phyloP scores from a whole-genome alignment of 2,888 invertebrate species.

The Aquatica leii region DNA sequence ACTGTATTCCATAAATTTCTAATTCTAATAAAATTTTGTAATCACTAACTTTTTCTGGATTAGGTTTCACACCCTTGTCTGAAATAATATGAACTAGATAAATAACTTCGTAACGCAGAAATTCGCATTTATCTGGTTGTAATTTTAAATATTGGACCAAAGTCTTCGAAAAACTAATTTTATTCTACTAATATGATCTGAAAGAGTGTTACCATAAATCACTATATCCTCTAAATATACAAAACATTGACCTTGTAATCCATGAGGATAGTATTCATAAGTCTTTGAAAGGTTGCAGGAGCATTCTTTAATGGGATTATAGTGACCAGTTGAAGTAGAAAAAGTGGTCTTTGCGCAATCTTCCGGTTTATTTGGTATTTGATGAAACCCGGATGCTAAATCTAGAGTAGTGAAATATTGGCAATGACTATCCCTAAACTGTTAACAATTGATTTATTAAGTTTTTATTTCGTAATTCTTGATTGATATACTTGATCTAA shows the following conservation, averaged over 20 bases:
- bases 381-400: too few relatives aligned
- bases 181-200: background rate
- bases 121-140: slow-evolving; percentile 9
- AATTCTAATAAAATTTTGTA: slow-evolving; percentile 37
- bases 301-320: background rate
- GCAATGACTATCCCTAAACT: slow-evolving; percentile 44
- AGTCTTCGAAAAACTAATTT: background rate
- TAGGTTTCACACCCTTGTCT: slow-evolving; percentile 45
- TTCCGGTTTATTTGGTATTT: slow-evolving; percentile 35
- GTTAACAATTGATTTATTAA: slow-evolving; percentile 24
- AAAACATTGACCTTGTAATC: slow-evolving; percentile 15
- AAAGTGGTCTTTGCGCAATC: background rate
- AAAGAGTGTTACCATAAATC: background rate
- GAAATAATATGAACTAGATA: too few relatives aligned
- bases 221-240: slow-evolving; percentile 28
- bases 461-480: background rate
- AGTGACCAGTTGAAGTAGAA: slow-evolving; percentile 38
- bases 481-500: background rate
- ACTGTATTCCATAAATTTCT: too few relatives aligned
- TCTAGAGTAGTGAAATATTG: slow-evolving; percentile 30
- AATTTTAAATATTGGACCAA: background rate
- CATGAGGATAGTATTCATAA: slow-evolving; percentile 39
- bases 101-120: too few relatives aligned
- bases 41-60: slow-evolving; percentile 40
- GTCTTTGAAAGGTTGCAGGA: slow-evolving; percentile 34